Evolutionary conservation across 2,888 invertebrate genomes (phyloP).

Genomic region (Bellardia pandia): DNA sequence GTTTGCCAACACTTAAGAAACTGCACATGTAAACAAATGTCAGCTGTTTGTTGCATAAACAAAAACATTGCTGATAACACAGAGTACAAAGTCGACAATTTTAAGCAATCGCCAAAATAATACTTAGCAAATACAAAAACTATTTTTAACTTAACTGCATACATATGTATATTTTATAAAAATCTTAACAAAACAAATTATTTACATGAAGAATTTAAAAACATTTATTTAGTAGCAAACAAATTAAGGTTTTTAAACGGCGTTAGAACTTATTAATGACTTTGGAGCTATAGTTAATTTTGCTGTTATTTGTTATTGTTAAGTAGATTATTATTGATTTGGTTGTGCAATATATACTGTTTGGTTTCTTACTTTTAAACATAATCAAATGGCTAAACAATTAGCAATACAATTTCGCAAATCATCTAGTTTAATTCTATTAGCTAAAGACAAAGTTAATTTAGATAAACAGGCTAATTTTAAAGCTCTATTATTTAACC

Average conservation of each 20-base stretch:
- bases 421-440: slow-evolving; percentile 63
- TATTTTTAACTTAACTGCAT: too few species aligned
- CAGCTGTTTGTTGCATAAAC: neutral
- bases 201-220: too few species aligned
- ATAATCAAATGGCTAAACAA: slow-evolving; percentile 43
- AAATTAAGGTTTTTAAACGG: neutral
- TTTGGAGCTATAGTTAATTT: neutral
- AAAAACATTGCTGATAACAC: neutral
- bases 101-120: neutral
- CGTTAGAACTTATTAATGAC: neutral
- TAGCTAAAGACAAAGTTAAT: slow-evolving; percentile 51
- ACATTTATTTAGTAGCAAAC: too few species aligned
- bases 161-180: too few species aligned
- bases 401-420: slow-evolving; percentile 47
- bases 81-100: slow-evolving; percentile 11
- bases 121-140: neutral
- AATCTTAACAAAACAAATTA: too few species aligned
- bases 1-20: neutral
- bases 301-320: neutral
- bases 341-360: slow-evolving; percentile 40
- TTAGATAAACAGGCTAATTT: slow-evolving; percentile 38
- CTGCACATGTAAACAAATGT: slow-evolving; percentile 3
- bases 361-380: neutral
- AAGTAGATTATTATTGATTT: neutral
- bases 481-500: slow-evolving; percentile 68